Evolutionary conservation across 2,888 invertebrate genomes (phyloP).

Genomic region (Drosophila pseudotakahashii): DNA sequence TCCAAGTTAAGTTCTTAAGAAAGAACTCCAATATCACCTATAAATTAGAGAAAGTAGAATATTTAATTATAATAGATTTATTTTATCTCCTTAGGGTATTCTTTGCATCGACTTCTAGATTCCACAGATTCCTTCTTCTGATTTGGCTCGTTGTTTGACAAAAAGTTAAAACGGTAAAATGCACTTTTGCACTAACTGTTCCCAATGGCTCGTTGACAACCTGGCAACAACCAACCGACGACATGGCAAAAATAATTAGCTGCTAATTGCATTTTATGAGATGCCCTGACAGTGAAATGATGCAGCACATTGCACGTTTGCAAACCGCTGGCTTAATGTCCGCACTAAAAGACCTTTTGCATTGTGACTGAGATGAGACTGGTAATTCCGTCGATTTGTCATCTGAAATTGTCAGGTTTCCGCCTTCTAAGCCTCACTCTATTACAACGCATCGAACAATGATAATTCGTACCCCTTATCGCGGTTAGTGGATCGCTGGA

Average conservation of each 20-base stretch:
- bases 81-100: conserved; percentile 9
- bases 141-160: conserved; percentile 67
- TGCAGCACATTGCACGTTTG: conserved; percentile 31
- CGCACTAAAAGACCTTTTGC: conserved; percentile 1
- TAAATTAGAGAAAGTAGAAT: too few species aligned
- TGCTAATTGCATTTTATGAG: conserved; percentile 64
- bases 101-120: not conserved
- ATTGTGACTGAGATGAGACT: conserved; percentile 11
- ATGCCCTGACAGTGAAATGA: conserved; percentile 46
- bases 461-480: conserved; percentile 66
- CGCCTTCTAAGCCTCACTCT: conserved; percentile 2
- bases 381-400: conserved; percentile 19
- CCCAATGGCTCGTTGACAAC: conserved; percentile 51
- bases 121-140: conserved; percentile 9
- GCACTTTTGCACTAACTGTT: conserved; percentile 61
- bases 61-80: too few species aligned
- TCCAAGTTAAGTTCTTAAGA: too few species aligned
- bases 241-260: conserved; percentile 67
- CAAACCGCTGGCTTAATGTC: not conserved
- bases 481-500: conserved; percentile 58
- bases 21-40: too few species aligned
- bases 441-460: conserved; percentile 41
- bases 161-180: conserved; percentile 64
- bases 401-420: conserved; percentile 6
- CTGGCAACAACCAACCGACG: conserved; percentile 17